Evolutionary conservation across 2,888 invertebrate species (phyloP), one percentile per base, ranked within the genome.

Genomic region (Sarcophaga rosellei): DNA sequence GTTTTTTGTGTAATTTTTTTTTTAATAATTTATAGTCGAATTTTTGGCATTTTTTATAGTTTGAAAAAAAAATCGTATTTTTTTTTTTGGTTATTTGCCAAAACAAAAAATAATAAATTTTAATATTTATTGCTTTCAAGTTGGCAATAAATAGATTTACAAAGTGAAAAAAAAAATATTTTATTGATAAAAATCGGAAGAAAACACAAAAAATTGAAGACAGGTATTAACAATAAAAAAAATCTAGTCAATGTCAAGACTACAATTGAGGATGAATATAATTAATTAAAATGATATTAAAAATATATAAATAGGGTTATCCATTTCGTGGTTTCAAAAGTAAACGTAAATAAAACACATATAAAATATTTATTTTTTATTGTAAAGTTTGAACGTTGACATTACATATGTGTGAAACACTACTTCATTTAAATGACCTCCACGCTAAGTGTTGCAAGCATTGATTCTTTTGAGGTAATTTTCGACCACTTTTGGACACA

Each of bases 101-200:
- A 84, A 23, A 66, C 44, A 4, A 65, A 44, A 81, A 25, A 63
- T 35, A 35, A 35, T 59, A 82, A 21, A 47, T 62, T 53, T 21
- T 5, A 77, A 75, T 75, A 61, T 80, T 65, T 72, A 65, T 85
- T 69, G 11, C 23, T 65, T 84, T 63, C n/a, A 75, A 65, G 69
- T 57, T 77, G 73, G 57, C 69, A 62, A 69, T 57, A 20, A 53
- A 35, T 57, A 20, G 23, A 66, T 84, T 79, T 61, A 63, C 73
- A 80, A 76, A 76, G 72, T 53, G 63, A 65, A 75, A 61, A 81
- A 59, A 23, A 79, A 69, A 63, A 61, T 23, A 75, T 75, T 75
- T 76, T 57, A 25, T 63, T 57, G 57, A 65, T 65, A 47, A 77
- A 72, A 76, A 61, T 61, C 20, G n/a, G n/a, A 20, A 61, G 10